These are phyloP conservation scores for Diadromus collaris DNA, from an alignment of 2,888 invertebrate species.

Conservation along the genomic window DNA sequence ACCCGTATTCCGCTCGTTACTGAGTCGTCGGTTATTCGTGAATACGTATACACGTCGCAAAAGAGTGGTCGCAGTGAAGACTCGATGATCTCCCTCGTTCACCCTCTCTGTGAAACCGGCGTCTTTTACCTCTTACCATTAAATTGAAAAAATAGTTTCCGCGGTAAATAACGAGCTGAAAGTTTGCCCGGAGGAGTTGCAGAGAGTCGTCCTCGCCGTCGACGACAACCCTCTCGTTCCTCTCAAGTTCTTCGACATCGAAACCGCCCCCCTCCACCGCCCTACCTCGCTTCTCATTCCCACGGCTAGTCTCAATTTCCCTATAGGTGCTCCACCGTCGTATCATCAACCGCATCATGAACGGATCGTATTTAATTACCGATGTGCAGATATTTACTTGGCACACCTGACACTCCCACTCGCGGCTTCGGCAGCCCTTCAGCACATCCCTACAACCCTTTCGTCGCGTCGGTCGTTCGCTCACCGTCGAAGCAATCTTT, in stretches of 20 bases:
- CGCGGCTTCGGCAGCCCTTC: conserved; percentile 21
- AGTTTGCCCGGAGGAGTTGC: conserved; percentile 62
- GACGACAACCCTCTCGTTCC: conserved; percentile 44
- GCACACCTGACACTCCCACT: conserved; percentile 55
- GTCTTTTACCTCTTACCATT: conserved; percentile 57
- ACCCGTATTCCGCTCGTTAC: background rate
- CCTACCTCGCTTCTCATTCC: conserved; percentile 10
- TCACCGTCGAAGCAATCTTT: conserved; percentile 42
- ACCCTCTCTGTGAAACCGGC: background rate
- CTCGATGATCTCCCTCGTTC: background rate
- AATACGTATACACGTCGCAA: background rate
- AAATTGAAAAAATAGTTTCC: conserved; percentile 74
- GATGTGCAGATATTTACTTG: conserved; percentile 72
- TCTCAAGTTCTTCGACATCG: conserved; percentile 36
- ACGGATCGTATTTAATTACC: conserved; percentile 75
- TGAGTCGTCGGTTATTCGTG: background rate
- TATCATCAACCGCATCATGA: conserved; percentile 30
- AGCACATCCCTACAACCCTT: conserved; percentile 13
- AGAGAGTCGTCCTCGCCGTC: conserved; percentile 46
- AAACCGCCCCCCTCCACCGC: conserved; percentile 16
- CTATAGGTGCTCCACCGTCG: background rate
- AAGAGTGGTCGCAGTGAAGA: background rate
- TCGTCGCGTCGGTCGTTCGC: conserved; percentile 22
- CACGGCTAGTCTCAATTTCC: conserved; percentile 33
- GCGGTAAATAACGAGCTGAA: conserved; percentile 73